Percentiles rank a stretch among this genome's conserved stretches.
Evolutionary conservation across 2,888 invertebrate species (phyloP).

Genomic region (Synanthedon tipuliformis): DNA sequence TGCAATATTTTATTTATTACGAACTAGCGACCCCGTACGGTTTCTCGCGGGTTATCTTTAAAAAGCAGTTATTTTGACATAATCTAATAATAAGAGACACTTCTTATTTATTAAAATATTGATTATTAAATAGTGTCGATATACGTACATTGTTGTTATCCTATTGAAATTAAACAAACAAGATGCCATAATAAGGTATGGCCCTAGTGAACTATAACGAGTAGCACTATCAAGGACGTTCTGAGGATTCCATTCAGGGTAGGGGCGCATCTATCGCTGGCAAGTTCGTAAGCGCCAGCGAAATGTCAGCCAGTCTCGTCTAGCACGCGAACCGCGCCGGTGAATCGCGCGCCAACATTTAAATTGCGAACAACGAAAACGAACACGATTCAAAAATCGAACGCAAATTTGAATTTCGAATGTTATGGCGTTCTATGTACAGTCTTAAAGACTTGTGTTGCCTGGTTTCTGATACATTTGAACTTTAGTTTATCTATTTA

Average conservation of each 20-base stretch:
- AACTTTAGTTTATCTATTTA: constrained; percentile 1
- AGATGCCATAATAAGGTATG: no score
- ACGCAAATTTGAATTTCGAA: constrained; percentile 3
- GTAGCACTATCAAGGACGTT: constrained; percentile 12
- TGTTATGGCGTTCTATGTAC: neutral
- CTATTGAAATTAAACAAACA: no score
- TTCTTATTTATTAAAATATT: no score
- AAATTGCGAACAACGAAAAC: constrained; percentile 5
- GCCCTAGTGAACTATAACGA: neutral
- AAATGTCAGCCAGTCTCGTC: constrained; percentile 15
- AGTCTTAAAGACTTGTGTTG: neutral
- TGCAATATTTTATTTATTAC: no score
- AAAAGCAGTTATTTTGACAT: no score
- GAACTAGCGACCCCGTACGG: no score
- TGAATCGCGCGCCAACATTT: constrained; percentile 9
- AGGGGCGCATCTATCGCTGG: constrained; percentile 10
- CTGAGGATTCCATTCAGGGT: constrained; percentile 12
- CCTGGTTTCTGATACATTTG: neutral
- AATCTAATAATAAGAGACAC: no score
- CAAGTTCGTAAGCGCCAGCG: constrained; percentile 1
- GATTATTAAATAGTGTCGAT: no score
- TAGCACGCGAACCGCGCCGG: constrained; percentile 5
- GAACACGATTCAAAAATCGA: constrained; percentile 4
- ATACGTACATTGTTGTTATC: no score
- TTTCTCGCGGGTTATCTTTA: no score